phyloP scores from a whole-genome alignment of 2,888 invertebrate species.

The Diachrysia chrysitis region DNA sequence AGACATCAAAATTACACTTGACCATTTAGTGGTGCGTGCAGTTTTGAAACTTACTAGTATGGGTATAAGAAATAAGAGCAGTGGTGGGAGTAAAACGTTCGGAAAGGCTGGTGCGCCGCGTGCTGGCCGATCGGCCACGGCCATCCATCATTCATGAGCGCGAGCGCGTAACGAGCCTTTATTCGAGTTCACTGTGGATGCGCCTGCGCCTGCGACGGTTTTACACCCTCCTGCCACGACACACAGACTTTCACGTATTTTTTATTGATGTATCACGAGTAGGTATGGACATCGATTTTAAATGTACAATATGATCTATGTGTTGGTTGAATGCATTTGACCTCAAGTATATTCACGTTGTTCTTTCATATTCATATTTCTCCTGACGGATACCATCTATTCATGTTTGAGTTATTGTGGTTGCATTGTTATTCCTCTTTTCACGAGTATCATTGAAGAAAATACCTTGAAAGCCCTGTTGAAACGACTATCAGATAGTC shows the following conservation, averaged over 20 bases:
- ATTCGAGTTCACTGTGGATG: constrained; percentile 76
- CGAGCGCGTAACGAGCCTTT: constrained; percentile 86
- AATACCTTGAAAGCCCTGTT: constrained; percentile 71
- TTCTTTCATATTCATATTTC: constrained; percentile 68
- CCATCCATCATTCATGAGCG: constrained; percentile 85
- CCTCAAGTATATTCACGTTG: constrained; percentile 55
- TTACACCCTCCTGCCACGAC: constrained; percentile 71
- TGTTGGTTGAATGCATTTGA: constrained; percentile 64
- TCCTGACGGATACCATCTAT: constrained; percentile 65
- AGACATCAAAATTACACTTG: constrained; percentile 72
- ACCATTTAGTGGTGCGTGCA: constrained; percentile 53
- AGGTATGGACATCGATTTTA: constrained; percentile 66
- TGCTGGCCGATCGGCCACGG: constrained; percentile 80
- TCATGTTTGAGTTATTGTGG: constrained; percentile 69
- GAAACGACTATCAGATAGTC: constrained; percentile 79
- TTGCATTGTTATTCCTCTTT: constrained; percentile 76
- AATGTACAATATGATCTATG: constrained; percentile 72
- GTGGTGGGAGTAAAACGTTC: constrained; percentile 47
- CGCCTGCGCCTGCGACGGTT: constrained; percentile 76
- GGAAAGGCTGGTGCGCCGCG: constrained; percentile 59
- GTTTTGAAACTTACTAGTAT: constrained; percentile 64
- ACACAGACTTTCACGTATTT: constrained; percentile 49
- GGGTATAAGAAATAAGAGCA: constrained; percentile 60
- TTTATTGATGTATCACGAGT: constrained; percentile 78
- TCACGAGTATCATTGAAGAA: constrained; percentile 72